Percentiles rank a stretch among this genome's conserved stretches.
phyloP scores from a whole-genome alignment of 2,888 invertebrate genomes.

The Onthophagus sagittarius region DNA sequence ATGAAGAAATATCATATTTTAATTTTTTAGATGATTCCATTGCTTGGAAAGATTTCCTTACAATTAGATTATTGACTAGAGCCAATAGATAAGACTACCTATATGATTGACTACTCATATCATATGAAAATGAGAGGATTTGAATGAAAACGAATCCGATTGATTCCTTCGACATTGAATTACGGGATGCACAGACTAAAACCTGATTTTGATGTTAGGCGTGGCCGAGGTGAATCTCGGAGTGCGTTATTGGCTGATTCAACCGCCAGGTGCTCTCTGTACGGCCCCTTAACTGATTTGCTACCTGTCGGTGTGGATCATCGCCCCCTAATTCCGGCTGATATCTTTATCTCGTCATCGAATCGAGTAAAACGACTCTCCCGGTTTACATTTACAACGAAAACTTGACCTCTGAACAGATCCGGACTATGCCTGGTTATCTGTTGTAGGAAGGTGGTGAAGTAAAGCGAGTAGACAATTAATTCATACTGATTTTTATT shows the following conservation, averaged over 20 bases:
- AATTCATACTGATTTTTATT: no score
- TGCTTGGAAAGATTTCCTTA: no score
- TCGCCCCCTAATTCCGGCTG: conserved; percentile 34
- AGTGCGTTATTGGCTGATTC: conserved; percentile 35
- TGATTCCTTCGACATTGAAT: conserved; percentile 21
- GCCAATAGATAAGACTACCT: no score
- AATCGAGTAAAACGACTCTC: neutral
- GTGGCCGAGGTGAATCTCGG: conserved; percentile 31
- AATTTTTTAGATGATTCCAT: no score
- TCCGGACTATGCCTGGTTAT: no score
- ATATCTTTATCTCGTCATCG: conserved; percentile 34
- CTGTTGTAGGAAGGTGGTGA: no score
- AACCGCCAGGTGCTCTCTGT: conserved; percentile 37
- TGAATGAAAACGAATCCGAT: neutral
- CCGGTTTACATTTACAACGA: neutral
- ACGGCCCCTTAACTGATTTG: conserved; percentile 40
- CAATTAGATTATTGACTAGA: no score
- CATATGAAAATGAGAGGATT: neutral
- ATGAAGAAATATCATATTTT: no score
- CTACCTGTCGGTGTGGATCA: conserved; percentile 39
- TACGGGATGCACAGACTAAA: conserved; percentile 23
- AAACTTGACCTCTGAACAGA: no score
- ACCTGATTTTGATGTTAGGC: conserved; percentile 28
- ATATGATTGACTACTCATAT: no score
- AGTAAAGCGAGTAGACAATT: no score